These are phyloP conservation scores for Lycia hirtaria DNA, from an alignment of 2,888 invertebrate genomes.

Conservation along the genomic window DNA sequence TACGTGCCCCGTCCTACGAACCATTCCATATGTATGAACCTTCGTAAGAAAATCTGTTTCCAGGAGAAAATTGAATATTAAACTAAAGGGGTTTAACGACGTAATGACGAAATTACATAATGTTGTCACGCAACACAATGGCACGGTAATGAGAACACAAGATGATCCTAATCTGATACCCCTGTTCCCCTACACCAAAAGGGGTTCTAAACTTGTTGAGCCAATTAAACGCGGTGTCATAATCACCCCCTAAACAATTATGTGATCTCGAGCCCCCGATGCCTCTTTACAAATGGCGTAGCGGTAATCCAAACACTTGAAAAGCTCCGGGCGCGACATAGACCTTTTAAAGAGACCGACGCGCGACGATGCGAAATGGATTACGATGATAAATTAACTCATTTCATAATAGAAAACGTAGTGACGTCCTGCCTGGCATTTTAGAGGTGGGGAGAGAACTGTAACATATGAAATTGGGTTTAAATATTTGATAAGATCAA, in stretches of 20 bases:
- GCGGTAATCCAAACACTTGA: constrained; percentile 58
- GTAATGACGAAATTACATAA: constrained; percentile 36
- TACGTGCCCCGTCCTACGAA: constrained; percentile 26
- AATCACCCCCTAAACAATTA: constrained; percentile 77
- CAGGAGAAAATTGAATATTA: constrained; percentile 18
- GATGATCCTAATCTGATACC: constrained; percentile 54
- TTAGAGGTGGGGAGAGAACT: neutral
- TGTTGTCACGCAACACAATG: constrained; percentile 43
- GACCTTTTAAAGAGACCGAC: constrained; percentile 46
- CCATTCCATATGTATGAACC: constrained; percentile 21
- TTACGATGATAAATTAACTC: constrained; percentile 44
- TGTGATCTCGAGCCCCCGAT: constrained; percentile 68
- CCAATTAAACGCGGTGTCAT: constrained; percentile 74
- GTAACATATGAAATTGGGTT: neutral
- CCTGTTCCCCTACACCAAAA: constrained; percentile 55
- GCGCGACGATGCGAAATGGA: constrained; percentile 42
- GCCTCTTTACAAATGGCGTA: constrained; percentile 67
- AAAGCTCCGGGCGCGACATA: constrained; percentile 43
- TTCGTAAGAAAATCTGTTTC: constrained; percentile 10
- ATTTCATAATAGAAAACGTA: constrained; percentile 17
- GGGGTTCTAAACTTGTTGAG: constrained; percentile 75
- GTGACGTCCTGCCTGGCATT: constrained; percentile 2
- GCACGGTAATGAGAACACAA: constrained; percentile 44
- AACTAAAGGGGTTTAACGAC: constrained; percentile 7
- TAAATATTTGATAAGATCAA: neutral